Conservation (phyloP, 1,140 invertebrate genomes). For the Forficula auricularia region DNA sequence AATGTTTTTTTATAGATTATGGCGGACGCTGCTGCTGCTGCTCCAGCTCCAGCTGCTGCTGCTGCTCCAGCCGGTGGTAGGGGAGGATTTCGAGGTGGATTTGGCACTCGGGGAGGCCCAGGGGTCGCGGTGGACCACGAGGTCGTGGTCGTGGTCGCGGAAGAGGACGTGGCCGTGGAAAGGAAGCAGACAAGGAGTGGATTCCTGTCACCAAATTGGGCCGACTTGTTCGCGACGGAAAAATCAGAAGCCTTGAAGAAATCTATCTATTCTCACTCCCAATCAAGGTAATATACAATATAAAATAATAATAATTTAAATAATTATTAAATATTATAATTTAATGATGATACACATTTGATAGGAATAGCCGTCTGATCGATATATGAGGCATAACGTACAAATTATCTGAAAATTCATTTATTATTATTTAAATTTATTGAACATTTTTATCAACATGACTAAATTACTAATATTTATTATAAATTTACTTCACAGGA, state of each 20-base stretch:
- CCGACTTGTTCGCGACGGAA: constrained; percentile 88
- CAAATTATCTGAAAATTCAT: constrained; percentile 3
- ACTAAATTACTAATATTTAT: too few relatives aligned
- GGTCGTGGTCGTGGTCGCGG: constrained; percentile 66
- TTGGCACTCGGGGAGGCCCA: constrained; percentile 65
- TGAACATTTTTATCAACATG: too few relatives aligned
- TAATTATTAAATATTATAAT: neutral
- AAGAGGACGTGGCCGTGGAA: constrained; percentile 68
- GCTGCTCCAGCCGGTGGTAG: constrained; percentile 79
- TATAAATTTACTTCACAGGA: constrained; percentile 37
- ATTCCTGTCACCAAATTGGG: constrained; percentile 96
- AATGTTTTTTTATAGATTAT: too few relatives aligned
- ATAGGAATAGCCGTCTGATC: too few relatives aligned
- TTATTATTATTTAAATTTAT: neutral
- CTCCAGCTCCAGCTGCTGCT: too few relatives aligned
- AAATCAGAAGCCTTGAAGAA: constrained; percentile 91
- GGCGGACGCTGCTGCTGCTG: constrained; percentile 95
- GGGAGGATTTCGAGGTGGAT: constrained; percentile 84
- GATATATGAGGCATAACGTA: neutral
- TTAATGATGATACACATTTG: neutral
- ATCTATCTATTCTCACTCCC: constrained; percentile 97
- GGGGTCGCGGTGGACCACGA: constrained; percentile 61
- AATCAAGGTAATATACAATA: constrained; percentile 54
- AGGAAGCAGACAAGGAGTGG: constrained; percentile 97
- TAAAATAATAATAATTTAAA: neutral